Percentiles rank a stretch among this genome's conserved stretches.
Conservation (phyloP, 23 tunicate species). For the Halocynthia aurantium region DNA sequence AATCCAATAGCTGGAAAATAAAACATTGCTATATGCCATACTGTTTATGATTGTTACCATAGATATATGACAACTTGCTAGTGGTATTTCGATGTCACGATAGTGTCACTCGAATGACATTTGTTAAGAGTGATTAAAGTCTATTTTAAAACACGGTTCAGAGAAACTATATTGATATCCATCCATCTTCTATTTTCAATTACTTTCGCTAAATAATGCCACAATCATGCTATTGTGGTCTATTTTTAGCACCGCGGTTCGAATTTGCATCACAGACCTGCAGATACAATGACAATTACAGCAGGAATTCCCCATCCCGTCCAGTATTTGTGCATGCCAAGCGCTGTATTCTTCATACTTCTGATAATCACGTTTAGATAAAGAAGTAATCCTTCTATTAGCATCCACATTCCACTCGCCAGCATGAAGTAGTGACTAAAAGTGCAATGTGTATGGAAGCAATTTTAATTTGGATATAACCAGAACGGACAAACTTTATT, state of each 20-base stretch:
- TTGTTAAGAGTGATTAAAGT: too few species aligned
- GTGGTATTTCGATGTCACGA: too few species aligned
- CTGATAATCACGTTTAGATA: constrained; percentile 47
- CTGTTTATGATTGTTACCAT: too few species aligned
- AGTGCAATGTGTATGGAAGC: too few species aligned
- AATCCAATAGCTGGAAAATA: neutral
- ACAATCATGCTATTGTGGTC: neutral
- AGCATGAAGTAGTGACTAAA: constrained; percentile 81
- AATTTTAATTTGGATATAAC: too few species aligned
- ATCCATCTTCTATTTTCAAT: too few species aligned
- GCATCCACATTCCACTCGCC: constrained; percentile 90
- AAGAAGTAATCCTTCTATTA: constrained; percentile 63
- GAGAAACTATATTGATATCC: too few species aligned
- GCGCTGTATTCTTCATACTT: constrained; percentile 46
- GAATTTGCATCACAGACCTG: constrained; percentile 31
- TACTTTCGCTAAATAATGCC: too few species aligned
- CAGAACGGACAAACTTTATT: too few species aligned
- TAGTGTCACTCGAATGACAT: too few species aligned
- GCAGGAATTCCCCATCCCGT: constrained; percentile 81
- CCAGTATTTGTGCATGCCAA: constrained; percentile 53
- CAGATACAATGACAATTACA: constrained; percentile 43
- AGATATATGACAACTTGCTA: too few species aligned
- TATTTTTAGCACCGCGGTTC: neutral
- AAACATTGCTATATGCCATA: neutral
- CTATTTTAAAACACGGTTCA: too few species aligned